A percentile compares a stretch with the other conserved stretches of the same genome.
Evolutionary conservation across 2,113 vertebrate species (phyloP).

Genomic region (Amia ocellicauda): DNA sequence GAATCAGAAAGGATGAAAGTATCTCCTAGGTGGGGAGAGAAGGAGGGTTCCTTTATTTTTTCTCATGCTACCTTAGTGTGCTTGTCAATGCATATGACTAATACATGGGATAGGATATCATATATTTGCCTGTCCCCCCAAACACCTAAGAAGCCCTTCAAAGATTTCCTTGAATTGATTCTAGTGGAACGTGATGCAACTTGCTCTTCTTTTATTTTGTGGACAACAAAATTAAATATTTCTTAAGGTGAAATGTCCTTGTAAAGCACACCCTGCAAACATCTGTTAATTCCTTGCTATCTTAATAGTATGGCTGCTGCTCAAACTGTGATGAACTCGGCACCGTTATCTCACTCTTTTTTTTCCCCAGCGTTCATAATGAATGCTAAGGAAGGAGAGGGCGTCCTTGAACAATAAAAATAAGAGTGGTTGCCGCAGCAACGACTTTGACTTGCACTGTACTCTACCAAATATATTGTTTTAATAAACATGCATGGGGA

Average conservation of each 20-base stretch:
- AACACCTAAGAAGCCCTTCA: too few species aligned
- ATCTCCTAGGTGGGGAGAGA: too few species aligned
- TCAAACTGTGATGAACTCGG: slow-evolving; percentile 1
- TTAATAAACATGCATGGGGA: slow-evolving; percentile 8
- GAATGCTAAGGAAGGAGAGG: slow-evolving; percentile 11
- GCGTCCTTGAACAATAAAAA: slow-evolving; percentile 23
- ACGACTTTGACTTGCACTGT: slow-evolving; percentile 18
- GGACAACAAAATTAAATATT: too few species aligned
- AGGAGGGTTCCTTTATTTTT: too few species aligned
- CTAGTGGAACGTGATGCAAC: too few species aligned
- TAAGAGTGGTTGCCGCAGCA: slow-evolving; percentile 27
- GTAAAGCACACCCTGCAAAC: background rate
- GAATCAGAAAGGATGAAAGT: too few species aligned
- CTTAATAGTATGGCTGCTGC: background rate
- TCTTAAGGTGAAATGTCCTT: background rate
- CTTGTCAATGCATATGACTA: too few species aligned
- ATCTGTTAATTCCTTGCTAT: background rate
- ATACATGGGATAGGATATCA: too few species aligned
- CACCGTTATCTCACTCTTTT: slow-evolving; percentile 8
- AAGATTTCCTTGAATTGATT: too few species aligned
- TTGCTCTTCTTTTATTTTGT: too few species aligned
- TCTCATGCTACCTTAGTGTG: too few species aligned
- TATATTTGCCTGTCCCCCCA: too few species aligned
- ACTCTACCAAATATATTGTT: slow-evolving; percentile 9
- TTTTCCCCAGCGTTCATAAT: background rate